Evolutionary conservation across 2,888 invertebrate genomes (phyloP), one percentile per base, ranked within the genome.

Genomic region (Leuctra nigra): DNA sequence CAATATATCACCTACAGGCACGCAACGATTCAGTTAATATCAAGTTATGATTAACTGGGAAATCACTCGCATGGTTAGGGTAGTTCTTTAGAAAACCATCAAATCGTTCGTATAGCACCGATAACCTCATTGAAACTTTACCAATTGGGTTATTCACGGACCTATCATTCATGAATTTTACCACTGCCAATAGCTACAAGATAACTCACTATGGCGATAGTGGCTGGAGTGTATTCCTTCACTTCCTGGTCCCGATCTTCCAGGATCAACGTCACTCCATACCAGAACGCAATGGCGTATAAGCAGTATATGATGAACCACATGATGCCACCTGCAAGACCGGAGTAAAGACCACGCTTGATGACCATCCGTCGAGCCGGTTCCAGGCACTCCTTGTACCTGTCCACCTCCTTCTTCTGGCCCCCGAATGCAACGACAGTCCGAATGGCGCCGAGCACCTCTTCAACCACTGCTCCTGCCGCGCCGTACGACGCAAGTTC

Each of bases 1-100:
- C 86, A 84, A 72, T 91, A 91, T 72, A 91, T 86, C 29, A 87
- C 78, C 83, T 84, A 66, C 66, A 18, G 29, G 29, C n/a, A n/a
- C n/a, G n/a, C n/a, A n/a, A n/a, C n/a, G n/a, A n/a, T n/a, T n/a
- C n/a, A n/a, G n/a, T n/a, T n/a, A n/a, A n/a, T n/a, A n/a, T n/a
- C n/a, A n/a, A n/a, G n/a, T n/a, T n/a, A n/a, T n/a, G n/a, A n/a
- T n/a, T n/a, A n/a, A n/a, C n/a, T n/a, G n/a, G n/a, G n/a, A n/a
- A n/a, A n/a, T n/a, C n/a, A n/a, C n/a, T n/a, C n/a, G n/a, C n/a
- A n/a, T n/a, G n/a, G n/a, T n/a, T n/a, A n/a, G n/a, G n/a, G n/a
- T n/a, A n/a, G n/a, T n/a, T n/a, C n/a, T n/a, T n/a, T n/a, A n/a
- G n/a, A n/a, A n/a, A n/a, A n/a, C n/a, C n/a, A n/a, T n/a, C n/a